Evolutionary conservation across 2,113 vertebrate species (phyloP).

Genomic region (Saccopteryx leptura): DNA sequence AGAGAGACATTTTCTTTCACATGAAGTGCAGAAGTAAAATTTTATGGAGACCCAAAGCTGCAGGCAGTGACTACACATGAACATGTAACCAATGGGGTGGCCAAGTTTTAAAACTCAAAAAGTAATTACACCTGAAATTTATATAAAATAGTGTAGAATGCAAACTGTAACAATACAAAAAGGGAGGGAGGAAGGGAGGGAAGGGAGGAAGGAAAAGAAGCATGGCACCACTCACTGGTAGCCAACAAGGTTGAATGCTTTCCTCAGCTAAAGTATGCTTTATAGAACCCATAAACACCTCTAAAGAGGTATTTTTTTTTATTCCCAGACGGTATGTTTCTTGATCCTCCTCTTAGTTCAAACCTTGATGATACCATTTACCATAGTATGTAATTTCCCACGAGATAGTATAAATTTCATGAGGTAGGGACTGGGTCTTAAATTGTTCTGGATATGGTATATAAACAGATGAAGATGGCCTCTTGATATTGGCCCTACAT

Average conservation of each 20-base stretch:
- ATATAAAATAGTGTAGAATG: background rate
- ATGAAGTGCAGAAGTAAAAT: slow-evolving; percentile 60
- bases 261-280: background rate
- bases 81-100: background rate
- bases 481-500: background rate
- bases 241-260: background rate
- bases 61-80: background rate
- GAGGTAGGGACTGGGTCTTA: background rate
- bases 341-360: background rate
- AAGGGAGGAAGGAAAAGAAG: background rate
- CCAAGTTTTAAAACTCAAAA: slow-evolving; percentile 17
- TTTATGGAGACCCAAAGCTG: background rate
- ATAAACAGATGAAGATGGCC: background rate
- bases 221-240: background rate
- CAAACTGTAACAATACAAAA: background rate
- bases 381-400: slow-evolving; percentile 36
- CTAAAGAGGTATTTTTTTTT: background rate
- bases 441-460: background rate
- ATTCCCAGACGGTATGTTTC: background rate
- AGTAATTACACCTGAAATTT: background rate
- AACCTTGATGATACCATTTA: slow-evolving; percentile 25
- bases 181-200: too few species aligned
- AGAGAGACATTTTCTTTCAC: slow-evolving; percentile 1
- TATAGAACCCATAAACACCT: background rate
- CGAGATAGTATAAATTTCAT: background rate